A percentile compares a stretch with the other conserved stretches of the same genome.
Conservation (phyloP, 2,113 vertebrate genomes). For the Steatornis caripensis region DNA sequence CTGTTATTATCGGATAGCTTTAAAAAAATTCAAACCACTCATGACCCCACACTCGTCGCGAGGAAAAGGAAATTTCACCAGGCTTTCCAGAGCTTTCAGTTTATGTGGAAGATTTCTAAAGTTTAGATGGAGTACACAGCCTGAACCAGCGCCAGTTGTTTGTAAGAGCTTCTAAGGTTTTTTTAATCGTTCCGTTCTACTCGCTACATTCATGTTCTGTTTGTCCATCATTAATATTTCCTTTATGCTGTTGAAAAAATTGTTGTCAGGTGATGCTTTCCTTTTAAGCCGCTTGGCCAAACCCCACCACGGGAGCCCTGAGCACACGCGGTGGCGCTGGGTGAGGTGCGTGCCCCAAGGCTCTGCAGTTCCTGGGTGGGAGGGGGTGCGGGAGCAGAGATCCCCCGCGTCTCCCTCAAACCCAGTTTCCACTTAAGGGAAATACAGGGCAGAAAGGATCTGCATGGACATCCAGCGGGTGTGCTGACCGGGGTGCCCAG, state of each 20-base stretch:
- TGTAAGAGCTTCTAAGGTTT: not conserved
- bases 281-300: not conserved
- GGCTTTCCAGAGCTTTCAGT: not conserved
- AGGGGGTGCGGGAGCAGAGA: not conserved
- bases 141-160: not conserved
- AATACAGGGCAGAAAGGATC: not conserved
- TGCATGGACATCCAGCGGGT: not conserved
- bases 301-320: accelerated
- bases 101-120: not conserved
- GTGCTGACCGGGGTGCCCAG: not conserved
- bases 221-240: not conserved
- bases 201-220: not conserved
- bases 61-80: not conserved
- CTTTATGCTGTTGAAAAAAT: not conserved
- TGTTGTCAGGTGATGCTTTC: not conserved
- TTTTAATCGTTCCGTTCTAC: not conserved
- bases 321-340: not conserved
- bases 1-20: slow-evolving; percentile 4
- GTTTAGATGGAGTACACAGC: not conserved
- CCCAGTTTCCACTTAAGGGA: not conserved
- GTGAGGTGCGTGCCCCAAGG: not conserved
- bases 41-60: accelerated
- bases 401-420: not conserved
- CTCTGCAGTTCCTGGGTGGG: not conserved
- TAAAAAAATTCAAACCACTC: not conserved